Percentiles rank a stretch among this genome's conserved stretches.
phyloP scores from a whole-genome alignment of 2,888 invertebrate species.

The Teinopalpus imperialis region DNA sequence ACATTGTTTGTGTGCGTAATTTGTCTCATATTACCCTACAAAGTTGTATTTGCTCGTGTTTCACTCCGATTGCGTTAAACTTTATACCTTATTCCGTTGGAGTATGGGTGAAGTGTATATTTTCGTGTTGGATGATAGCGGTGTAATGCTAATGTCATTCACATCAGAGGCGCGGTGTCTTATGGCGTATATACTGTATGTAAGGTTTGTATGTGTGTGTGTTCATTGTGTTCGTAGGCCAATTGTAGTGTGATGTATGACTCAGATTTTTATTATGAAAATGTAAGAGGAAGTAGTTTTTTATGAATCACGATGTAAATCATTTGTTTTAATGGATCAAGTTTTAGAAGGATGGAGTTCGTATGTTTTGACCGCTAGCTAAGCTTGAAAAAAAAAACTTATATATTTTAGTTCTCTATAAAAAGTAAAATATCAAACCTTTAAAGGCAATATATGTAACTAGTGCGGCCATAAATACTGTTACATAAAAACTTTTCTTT shows the following conservation, averaged over 20 bases:
- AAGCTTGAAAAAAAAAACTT: too few species aligned
- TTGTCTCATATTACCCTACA: constrained; percentile 43
- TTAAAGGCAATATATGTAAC: too few species aligned
- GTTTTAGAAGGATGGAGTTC: constrained; percentile 2
- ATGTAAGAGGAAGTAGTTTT: constrained; percentile 55
- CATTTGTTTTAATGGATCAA: constrained; percentile 17
- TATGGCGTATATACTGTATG: constrained; percentile 33
- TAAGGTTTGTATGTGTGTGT: constrained; percentile 35
- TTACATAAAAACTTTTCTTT: too few species aligned
- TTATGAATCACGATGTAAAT: constrained; percentile 8
- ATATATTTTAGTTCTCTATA: too few species aligned
- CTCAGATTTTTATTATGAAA: constrained; percentile 31
- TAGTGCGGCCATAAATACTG: too few species aligned
- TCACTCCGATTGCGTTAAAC: constrained; percentile 25
- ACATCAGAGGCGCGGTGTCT: constrained; percentile 50
- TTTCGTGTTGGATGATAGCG: constrained; percentile 21
- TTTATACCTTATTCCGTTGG: constrained; percentile 39
- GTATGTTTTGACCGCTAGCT: too few species aligned
- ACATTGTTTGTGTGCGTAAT: constrained; percentile 43
- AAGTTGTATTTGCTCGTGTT: constrained; percentile 27
- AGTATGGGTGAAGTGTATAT: constrained; percentile 21
- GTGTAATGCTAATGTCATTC: constrained; percentile 49
- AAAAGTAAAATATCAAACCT: too few species aligned
- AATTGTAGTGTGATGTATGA: constrained; percentile 61
- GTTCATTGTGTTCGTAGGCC: constrained; percentile 36